Percentiles rank a stretch among this genome's conserved stretches.
Conservation (phyloP, 2,113 vertebrate species). For the Aegithalos caudatus region DNA sequence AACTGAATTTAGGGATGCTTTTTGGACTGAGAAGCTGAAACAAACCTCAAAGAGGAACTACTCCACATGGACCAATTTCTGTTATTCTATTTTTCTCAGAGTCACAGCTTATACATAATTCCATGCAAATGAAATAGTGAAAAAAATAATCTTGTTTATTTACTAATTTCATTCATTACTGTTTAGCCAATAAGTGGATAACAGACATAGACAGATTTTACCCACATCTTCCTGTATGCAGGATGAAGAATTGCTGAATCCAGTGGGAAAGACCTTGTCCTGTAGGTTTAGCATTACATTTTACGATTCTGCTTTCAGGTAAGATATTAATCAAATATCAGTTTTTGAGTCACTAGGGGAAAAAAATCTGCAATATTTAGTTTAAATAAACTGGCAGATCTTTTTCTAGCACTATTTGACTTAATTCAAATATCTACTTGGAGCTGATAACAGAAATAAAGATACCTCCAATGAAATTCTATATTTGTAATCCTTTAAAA, state of each 20-base stretch:
- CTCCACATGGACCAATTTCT: background rate
- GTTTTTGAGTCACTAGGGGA: background rate
- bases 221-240: background rate
- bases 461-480: background rate
- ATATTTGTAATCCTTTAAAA: background rate
- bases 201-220: background rate
- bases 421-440: background rate
- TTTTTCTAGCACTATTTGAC: background rate
- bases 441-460: background rate
- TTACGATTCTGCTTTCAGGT: background rate
- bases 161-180: background rate
- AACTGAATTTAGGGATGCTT: background rate
- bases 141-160: background rate
- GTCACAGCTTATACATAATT: background rate
- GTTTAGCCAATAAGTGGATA: background rate
- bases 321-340: background rate
- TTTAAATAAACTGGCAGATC: background rate
- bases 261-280: accelerated
- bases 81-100: background rate
- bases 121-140: background rate
- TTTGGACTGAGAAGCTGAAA: background rate
- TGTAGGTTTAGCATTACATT: background rate
- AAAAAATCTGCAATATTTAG: background rate
- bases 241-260: background rate
- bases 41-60: background rate